phyloP scores from a whole-genome alignment of 2,797 vertebrate genomes.

The Scarus forsteni region DNA sequence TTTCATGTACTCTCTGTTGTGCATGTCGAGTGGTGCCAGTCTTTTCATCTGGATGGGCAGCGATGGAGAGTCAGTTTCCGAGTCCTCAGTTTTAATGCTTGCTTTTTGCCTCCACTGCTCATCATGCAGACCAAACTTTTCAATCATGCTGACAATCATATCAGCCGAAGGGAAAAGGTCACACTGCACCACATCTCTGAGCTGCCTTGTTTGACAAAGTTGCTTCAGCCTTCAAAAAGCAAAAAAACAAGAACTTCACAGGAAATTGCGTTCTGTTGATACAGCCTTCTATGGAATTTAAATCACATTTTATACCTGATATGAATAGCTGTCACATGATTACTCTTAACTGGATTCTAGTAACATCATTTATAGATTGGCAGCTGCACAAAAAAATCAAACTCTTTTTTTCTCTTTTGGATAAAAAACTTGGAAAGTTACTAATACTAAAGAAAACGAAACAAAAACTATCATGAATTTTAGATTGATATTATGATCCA shows the following conservation, averaged over 20 bases:
- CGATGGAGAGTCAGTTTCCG: not conserved
- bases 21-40: conserved; percentile 43
- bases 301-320: not conserved
- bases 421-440: too few relatives aligned
- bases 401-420: too few relatives aligned
- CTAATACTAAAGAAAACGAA: too few relatives aligned
- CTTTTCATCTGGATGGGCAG: conserved; percentile 20
- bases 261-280: not conserved
- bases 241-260: not conserved
- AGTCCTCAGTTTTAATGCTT: not conserved
- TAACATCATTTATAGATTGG: too few relatives aligned
- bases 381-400: too few relatives aligned
- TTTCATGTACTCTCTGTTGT: conserved; percentile 65
- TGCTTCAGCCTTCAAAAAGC: conserved; percentile 80
- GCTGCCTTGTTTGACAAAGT: conserved; percentile 73
- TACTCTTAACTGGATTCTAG: too few relatives aligned
- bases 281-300: not conserved
- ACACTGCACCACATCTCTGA: conserved; percentile 77
- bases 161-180: conserved; percentile 86
- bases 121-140: conserved; percentile 74
- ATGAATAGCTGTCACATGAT: too few relatives aligned
- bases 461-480: too few relatives aligned
- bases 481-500: too few relatives aligned
- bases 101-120: conserved; percentile 24
- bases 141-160: conserved; percentile 85